Conservation (phyloP, 2,797 vertebrate genomes). For the Syngnathus rostellatus region DNA sequence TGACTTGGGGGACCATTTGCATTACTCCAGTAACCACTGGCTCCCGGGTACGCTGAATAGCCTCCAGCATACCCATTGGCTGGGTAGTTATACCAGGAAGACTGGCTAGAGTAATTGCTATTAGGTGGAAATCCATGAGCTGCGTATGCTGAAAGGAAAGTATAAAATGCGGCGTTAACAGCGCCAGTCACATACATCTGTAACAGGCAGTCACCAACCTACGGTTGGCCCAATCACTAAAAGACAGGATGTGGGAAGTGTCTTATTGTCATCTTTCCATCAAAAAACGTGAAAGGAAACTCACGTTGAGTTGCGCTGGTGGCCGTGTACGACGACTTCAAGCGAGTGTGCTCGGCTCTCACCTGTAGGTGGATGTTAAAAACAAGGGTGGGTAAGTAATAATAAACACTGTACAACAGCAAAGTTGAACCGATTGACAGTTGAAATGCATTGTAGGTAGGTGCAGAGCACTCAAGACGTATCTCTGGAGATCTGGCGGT, state of each 20-base stretch:
- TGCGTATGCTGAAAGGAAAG: constrained; percentile 75
- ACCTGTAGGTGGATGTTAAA: constrained; percentile 47
- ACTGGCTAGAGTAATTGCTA: constrained; percentile 74
- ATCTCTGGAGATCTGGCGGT: constrained; percentile 57
- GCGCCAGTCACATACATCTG: constrained; percentile 29
- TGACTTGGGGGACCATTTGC: constrained; percentile 66
- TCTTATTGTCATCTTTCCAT: constrained; percentile 14
- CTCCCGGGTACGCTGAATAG: constrained; percentile 72
- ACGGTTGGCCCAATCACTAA: constrained; percentile 42
- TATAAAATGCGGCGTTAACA: constrained; percentile 66
- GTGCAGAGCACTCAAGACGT: constrained; percentile 55
- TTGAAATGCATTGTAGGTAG: constrained; percentile 47
- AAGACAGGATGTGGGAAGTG: constrained; percentile 5
- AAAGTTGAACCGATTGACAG: not conserved
- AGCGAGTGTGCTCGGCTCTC: constrained; percentile 55
- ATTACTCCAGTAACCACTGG: constrained; percentile 73
- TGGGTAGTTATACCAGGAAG: constrained; percentile 75
- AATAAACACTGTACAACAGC: not conserved
- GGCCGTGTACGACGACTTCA: constrained; percentile 59
- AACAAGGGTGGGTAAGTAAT: not conserved
- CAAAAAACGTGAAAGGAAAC: constrained; percentile 18
- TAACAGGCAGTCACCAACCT: constrained; percentile 41
- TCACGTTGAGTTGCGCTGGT: constrained; percentile 68
- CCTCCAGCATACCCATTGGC: constrained; percentile 69
- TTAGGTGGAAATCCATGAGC: constrained; percentile 70